Evolutionary conservation across 2,888 invertebrate genomes (phyloP), one percentile per base, ranked within the genome.

Genomic region (Phyto melanocephala): DNA sequence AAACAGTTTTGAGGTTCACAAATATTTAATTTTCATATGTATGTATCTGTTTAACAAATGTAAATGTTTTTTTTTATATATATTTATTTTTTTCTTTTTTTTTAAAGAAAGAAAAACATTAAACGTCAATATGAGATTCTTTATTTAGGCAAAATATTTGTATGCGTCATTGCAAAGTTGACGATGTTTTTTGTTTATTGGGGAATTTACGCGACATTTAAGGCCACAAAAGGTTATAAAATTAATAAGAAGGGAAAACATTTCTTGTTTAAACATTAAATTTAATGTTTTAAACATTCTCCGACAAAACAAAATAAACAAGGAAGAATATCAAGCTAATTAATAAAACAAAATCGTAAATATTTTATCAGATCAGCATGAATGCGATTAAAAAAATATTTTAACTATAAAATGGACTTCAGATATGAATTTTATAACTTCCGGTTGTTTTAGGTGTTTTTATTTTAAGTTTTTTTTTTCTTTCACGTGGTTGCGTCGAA

Each of bases 211-310:
- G 52, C 52, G 22, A 15, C 52, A 56, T 35, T 47, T 45, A 35
- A 70, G 70, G 35, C 58, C 56, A 10, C 20, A 20, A 58, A 58
- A 70, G 33, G 17, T 45, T 58, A 35, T n/a, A 65, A 22, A 24
- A 15, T 47, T 1, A 35, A 47, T 24, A 33, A 7, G 40, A 42
- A 42, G 28, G 22, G 37, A 50, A 67, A 11, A 17, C 13, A 52
- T 50, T 50, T 50, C 40, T 40, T 22, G 24, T 60, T 60, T 60
- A 42, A 22, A 37, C 22, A 13, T 47, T 8, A 47, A 22, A 35
- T 50, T 28, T 20, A 20, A 65, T 47, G 17, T 47, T 50, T 47
- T 13, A 45, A 28, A n/a, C n/a, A n/a, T n/a, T n/a, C n/a, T n/a
- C n/a, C n/a, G n/a, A n/a, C n/a, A n/a, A n/a, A n/a, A n/a, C n/a